Percentiles rank a stretch among this genome's conserved stretches.
These are phyloP conservation scores for Planiliza haematocheilus DNA, from an alignment of 2,113 vertebrate genomes.

Conservation along the genomic window DNA sequence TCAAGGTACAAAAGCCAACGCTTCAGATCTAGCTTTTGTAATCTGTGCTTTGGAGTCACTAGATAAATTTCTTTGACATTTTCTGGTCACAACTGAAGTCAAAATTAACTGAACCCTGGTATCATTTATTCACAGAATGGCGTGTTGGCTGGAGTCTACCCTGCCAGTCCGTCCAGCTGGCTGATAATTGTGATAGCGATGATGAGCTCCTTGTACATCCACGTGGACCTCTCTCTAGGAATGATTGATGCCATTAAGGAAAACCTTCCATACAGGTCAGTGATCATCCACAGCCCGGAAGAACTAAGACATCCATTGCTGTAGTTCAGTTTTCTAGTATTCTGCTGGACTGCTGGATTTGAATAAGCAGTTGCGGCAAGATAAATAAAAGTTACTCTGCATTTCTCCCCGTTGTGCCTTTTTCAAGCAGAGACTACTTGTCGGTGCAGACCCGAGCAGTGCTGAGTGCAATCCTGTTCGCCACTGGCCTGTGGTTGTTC, in stretches of 20 bases:
- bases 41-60: background rate
- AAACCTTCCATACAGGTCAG: constrained; percentile 87
- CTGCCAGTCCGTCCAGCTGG: constrained; percentile 95
- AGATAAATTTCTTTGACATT: too few species aligned
- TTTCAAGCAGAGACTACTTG: constrained; percentile 73
- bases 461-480: constrained; percentile 88
- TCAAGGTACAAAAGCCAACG: constrained; percentile 84
- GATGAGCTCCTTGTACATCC: constrained; percentile 89
- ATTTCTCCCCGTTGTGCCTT: constrained; percentile 42
- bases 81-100: too few species aligned
- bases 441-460: constrained; percentile 80
- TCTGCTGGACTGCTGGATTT: background rate
- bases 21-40: background rate
- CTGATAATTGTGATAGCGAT: constrained; percentile 89
- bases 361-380: background rate
- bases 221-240: constrained; percentile 89
- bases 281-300: background rate
- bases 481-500: constrained; percentile 90
- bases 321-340: background rate
- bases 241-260: constrained; percentile 86
- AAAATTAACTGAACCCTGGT: background rate
- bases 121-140: constrained; percentile 85
- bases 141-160: constrained; percentile 92
- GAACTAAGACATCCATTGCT: background rate
- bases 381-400: background rate